phyloP scores from a whole-genome alignment of 2,797 vertebrate species.

The Lagorchestes hirsutus region DNA sequence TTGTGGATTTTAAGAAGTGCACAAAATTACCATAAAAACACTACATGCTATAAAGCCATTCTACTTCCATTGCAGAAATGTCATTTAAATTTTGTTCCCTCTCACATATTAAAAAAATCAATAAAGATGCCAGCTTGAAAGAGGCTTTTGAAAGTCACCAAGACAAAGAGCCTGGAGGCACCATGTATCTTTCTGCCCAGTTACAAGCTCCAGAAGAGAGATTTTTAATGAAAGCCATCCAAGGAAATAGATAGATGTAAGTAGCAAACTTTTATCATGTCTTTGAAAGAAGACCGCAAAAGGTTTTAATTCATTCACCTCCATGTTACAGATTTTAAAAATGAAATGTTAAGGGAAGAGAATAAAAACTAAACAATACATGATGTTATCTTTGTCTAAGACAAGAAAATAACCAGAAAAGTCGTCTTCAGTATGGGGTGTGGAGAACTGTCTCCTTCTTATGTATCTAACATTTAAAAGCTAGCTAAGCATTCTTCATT shows the following conservation, averaged over 20 bases:
- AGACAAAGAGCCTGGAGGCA: neutral
- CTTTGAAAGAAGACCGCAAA: constrained; percentile 5
- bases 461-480: neutral
- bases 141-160: neutral
- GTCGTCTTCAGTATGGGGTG: neutral
- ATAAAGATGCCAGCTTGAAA: constrained; percentile 31
- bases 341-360: neutral
- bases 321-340: neutral
- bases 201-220: neutral
- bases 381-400: neutral
- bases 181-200: constrained; percentile 35
- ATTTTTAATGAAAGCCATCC: constrained; percentile 18
- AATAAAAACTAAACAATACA: neutral
- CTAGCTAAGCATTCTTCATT: neutral
- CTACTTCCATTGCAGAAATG: constrained; percentile 39
- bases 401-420: neutral
- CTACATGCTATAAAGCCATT: neutral
- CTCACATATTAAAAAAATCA: constrained; percentile 32
- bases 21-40: constrained; percentile 17
- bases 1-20: constrained; percentile 32
- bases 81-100: constrained; percentile 40
- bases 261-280: constrained; percentile 13
- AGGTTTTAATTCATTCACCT: constrained; percentile 36
- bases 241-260: constrained; percentile 18
- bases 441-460: neutral